Base-by-base conservation (phyloP, 2,888 invertebrate genomes). In the Alloplasta piceator region DNA sequence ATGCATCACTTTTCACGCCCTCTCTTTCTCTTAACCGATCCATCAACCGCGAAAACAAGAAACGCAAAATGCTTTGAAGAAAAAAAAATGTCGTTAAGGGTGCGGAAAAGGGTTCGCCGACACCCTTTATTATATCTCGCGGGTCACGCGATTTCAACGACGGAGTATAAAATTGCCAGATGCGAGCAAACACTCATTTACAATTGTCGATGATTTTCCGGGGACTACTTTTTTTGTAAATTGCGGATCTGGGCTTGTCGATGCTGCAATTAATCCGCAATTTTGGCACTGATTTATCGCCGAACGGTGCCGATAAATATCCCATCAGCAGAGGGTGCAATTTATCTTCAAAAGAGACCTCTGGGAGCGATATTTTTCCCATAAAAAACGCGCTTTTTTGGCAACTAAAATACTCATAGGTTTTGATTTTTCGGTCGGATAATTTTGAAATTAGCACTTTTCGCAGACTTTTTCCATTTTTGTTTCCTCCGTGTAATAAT, bases 41-140 rank as follows among this genome's bases (percentile, higher is more conserved):
- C 84, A 85, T 85, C 84, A 85, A 71, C 77, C 26, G n/a, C 26
- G 73, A 67, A 68, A 39, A 66, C 26, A 48, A 46, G 38, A n/a
- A 52, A 41, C 58, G 3, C 3, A 74, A 67, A 36, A 63, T 43
- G 43, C 7, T 10, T 10, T 6, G 14, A 3, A 41, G 16, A 50
- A 48, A n/a, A 41, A 41, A 12, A 60, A 46, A 39, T 10, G 38
- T 26, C 0, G 9, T 2, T 16, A 58, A 26, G 38, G 16, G 43
- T 12, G 43, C 14, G 10, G 55, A 58, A 64, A 50, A 48, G 55
- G 36, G 43, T 36, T 64, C 41, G 58, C 61, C 26, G 80, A 82
- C 75, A 73, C 55, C 26, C 79, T 81, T 80, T 77, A 61, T 74
- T 79, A 26, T 26, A 81, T 84, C 78, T 71, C 64, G 66, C 50